phyloP scores from a whole-genome alignment of 2,888 invertebrate genomes.

The Perizoma affinitatum region DNA sequence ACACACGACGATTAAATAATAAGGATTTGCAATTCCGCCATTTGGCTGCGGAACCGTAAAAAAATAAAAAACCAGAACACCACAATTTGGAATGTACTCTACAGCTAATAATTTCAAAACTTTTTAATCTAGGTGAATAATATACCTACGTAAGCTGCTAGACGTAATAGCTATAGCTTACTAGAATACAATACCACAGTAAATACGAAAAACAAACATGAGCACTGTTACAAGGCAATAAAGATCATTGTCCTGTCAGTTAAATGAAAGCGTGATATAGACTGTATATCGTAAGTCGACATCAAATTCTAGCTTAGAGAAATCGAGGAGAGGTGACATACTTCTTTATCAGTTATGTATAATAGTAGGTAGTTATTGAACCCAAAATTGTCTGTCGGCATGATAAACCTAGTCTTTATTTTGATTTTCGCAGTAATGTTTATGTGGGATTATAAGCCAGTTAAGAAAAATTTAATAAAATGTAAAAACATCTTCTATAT shows the following conservation, averaged over 20 bases:
- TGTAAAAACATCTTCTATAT: no score
- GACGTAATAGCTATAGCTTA: not conserved
- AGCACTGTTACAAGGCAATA: conserved; percentile 15
- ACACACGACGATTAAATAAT: no score
- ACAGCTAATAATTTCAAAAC: not conserved
- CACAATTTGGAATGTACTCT: no score
- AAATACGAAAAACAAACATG: conserved; percentile 14
- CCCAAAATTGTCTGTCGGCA: no score
- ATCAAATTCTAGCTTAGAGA: conserved; percentile 59
- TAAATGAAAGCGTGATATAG: conserved; percentile 54
- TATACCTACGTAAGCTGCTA: not conserved
- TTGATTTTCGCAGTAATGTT: no score
- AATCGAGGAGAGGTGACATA: conserved; percentile 49
- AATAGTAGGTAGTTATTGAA: not conserved
- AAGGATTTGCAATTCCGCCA: no score
- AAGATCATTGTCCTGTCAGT: conserved; percentile 33
- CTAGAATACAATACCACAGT: conserved; percentile 2
- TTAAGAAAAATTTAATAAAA: no score
- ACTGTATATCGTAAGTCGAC: conserved; percentile 66
- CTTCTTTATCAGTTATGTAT: conserved; percentile 6
- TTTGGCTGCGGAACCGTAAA: no score
- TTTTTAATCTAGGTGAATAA: not conserved
- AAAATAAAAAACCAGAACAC: no score
- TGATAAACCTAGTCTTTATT: no score
- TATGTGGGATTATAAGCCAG: no score